Percentiles rank a stretch among this genome's conserved stretches.
Conservation (phyloP, 2,113 vertebrate genomes). For the Misgurnus mizolepis region DNA sequence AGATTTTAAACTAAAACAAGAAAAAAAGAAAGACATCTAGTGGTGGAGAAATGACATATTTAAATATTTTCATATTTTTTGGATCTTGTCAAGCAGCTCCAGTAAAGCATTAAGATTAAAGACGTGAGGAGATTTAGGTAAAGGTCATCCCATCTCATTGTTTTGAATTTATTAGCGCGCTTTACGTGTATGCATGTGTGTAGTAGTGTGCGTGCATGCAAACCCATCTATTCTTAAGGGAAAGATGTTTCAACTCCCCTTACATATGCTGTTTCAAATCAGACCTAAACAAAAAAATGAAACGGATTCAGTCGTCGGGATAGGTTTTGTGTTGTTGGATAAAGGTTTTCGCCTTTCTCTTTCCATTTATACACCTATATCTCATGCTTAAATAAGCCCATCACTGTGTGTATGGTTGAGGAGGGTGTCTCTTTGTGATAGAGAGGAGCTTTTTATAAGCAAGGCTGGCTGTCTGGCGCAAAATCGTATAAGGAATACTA, state of each 20-base stretch:
- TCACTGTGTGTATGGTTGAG: constrained; percentile 45
- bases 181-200: constrained; percentile 14
- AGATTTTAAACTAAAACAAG: no score
- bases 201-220: constrained; percentile 24
- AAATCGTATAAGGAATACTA: constrained; percentile 53
- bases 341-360: constrained; percentile 54
- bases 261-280: constrained; percentile 33
- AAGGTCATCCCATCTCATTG: constrained; percentile 48
- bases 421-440: constrained; percentile 47
- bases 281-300: constrained; percentile 38
- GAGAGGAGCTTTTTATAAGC: constrained; percentile 51
- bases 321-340: constrained; percentile 46
- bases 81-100: background rate
- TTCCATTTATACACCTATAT: constrained; percentile 55
- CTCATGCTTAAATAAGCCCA: constrained; percentile 58
- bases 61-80: no score
- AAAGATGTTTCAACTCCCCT: constrained; percentile 36
- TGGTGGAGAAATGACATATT: no score
- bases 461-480: constrained; percentile 39
- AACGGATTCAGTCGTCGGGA: constrained; percentile 38
- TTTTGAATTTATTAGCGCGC: constrained; percentile 49
- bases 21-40: no score
- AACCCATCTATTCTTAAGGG: constrained; percentile 25
- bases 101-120: constrained; percentile 32
- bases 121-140: constrained; percentile 44